A percentile compares a stretch with the other conserved stretches of the same genome.
Evolutionary conservation across 1,140 invertebrate species (phyloP).

Genomic region (Lerema accius): DNA sequence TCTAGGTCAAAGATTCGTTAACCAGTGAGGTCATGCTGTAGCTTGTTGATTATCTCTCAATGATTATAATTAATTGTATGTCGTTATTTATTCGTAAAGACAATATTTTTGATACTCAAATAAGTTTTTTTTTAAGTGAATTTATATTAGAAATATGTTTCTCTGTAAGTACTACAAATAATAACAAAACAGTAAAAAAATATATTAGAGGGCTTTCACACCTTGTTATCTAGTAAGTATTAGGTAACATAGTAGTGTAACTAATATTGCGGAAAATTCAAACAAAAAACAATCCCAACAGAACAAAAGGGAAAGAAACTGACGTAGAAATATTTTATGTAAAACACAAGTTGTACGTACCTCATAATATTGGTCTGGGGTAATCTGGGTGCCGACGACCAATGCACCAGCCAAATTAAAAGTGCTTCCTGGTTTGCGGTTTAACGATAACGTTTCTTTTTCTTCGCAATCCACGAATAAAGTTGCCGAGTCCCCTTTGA

Average conservation of each 20-base stretch:
- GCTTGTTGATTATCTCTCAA: constrained; percentile 16
- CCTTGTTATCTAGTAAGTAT: no score
- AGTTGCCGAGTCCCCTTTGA: constrained; percentile 90
- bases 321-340: no score
- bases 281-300: no score
- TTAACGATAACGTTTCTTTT: constrained; percentile 83
- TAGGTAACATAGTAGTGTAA: no score
- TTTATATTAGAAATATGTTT: no score
- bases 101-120: no score
- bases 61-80: constrained; percentile 2
- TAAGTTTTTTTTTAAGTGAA: no score
- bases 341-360: constrained; percentile 82
- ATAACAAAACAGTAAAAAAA: no score
- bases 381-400: constrained; percentile 87
- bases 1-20: constrained; percentile 17
- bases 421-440: constrained; percentile 82
- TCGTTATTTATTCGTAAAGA: not conserved
- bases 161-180: no score
- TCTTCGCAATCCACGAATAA: constrained; percentile 88
- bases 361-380: constrained; percentile 86
- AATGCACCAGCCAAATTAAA: constrained; percentile 88
- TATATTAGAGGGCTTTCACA: no score
- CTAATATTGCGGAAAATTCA: no score
- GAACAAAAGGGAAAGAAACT: no score
- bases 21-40: constrained; percentile 16